Conservation (phyloP, 2,113 vertebrate species). For the Hydrochoerus hydrochaeris region DNA sequence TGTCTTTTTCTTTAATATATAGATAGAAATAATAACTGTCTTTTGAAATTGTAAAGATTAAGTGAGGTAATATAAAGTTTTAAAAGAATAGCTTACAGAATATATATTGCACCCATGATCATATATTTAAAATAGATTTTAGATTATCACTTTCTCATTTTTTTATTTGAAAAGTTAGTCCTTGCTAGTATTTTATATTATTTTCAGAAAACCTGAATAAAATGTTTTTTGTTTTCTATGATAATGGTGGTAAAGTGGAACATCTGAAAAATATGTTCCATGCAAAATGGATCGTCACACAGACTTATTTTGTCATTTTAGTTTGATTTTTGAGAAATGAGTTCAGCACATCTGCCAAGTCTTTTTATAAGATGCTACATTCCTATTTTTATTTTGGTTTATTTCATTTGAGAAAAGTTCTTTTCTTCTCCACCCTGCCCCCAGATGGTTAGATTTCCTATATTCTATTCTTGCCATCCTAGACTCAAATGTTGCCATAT, state of each 20-base stretch:
- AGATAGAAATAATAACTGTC: not conserved
- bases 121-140: slow-evolving; percentile 3
- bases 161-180: not conserved
- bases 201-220: slow-evolving; percentile 61
- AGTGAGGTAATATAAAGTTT: not conserved
- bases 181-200: not conserved
- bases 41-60: not conserved
- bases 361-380: slow-evolving; percentile 74
- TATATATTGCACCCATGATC: not conserved
- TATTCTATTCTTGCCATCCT: not conserved
- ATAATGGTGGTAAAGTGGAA: slow-evolving; percentile 84
- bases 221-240: slow-evolving; percentile 62
- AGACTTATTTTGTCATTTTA: slow-evolving; percentile 86
- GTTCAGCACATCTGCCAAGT: slow-evolving; percentile 81
- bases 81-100: not conserved
- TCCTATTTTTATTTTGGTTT: slow-evolving; percentile 75
- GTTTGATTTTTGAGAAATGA: slow-evolving; percentile 85
- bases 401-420: slow-evolving; percentile 75
- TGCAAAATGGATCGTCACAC: slow-evolving; percentile 86
- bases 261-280: slow-evolving; percentile 86
- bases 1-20: slow-evolving; percentile 38
- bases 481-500: not conserved
- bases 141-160: slow-evolving; percentile 36
- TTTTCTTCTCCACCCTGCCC: slow-evolving; percentile 35
- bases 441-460: not conserved